Conservation (phyloP, 2,113 vertebrate genomes). For the Dasyurus viverrinus region DNA sequence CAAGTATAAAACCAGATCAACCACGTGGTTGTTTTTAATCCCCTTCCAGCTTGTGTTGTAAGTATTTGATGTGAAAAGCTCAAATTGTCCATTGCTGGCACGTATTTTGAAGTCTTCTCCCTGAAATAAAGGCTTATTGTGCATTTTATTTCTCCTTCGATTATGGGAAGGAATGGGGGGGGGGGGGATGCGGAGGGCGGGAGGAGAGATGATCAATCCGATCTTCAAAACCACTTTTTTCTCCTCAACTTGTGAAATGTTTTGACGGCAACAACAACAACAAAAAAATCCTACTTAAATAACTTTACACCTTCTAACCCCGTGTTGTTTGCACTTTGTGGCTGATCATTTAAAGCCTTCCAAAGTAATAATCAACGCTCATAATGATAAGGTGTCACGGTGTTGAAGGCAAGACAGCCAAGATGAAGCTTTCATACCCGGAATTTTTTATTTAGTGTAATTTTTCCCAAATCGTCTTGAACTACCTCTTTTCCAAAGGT, state of each 20-base stretch:
- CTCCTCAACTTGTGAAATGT: slow-evolving; percentile 74
- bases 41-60: slow-evolving; percentile 79
- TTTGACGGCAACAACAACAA: slow-evolving; percentile 62
- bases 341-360: slow-evolving; percentile 77
- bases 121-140: slow-evolving; percentile 84
- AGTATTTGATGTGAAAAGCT: slow-evolving; percentile 81
- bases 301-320: slow-evolving; percentile 80
- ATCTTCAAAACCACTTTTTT: slow-evolving; percentile 80
- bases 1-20: slow-evolving; percentile 87
- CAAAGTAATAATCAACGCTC: slow-evolving; percentile 81
- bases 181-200: slow-evolving; percentile 27
- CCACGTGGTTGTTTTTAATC: slow-evolving; percentile 88
- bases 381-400: slow-evolving; percentile 84
- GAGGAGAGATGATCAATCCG: slow-evolving; percentile 69
- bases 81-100: slow-evolving; percentile 87
- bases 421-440: slow-evolving; percentile 80
- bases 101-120: slow-evolving; percentile 86
- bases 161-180: neutral
- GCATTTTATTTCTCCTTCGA: slow-evolving; percentile 82
- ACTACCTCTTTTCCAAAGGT: slow-evolving; percentile 68
- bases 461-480: slow-evolving; percentile 73
- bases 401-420: slow-evolving; percentile 82
- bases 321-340: slow-evolving; percentile 79
- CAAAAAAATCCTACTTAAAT: slow-evolving; percentile 77
- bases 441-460: slow-evolving; percentile 81